A percentile compares a stretch with the other conserved stretches of the same genome.
Conservation (phyloP, 2,888 invertebrate species). For the Parascotia fuliginaria region DNA sequence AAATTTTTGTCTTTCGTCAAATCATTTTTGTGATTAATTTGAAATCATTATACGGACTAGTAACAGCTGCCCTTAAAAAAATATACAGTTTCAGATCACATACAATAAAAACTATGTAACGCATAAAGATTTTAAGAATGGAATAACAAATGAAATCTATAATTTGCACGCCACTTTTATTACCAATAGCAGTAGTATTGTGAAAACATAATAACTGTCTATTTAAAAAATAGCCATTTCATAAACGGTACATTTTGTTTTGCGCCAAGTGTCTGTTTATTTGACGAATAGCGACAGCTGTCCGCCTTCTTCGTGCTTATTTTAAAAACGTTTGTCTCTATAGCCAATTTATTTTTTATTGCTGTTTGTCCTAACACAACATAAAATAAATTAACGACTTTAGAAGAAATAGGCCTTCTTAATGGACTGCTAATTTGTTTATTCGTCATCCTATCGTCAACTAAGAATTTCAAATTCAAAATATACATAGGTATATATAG, state of each 20-base stretch:
- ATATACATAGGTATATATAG: too few species aligned
- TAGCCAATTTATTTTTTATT: not conserved
- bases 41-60: too few species aligned
- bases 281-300: conserved; percentile 16
- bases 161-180: conserved; percentile 8
- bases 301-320: conserved; percentile 12
- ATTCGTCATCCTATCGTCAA: too few species aligned
- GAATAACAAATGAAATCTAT: not conserved
- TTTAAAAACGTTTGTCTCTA: not conserved
- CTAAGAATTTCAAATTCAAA: too few species aligned
- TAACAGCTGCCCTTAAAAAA: too few species aligned
- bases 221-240: not conserved
- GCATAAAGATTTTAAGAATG: not conserved
- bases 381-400: too few species aligned
- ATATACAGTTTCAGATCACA: too few species aligned
- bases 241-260: conserved; percentile 11
- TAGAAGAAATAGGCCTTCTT: too few species aligned
- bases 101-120: too few species aligned
- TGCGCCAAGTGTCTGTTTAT: conserved; percentile 11
- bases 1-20: too few species aligned
- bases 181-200: not conserved
- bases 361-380: conserved; percentile 13
- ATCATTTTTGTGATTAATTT: too few species aligned
- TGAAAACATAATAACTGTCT: not conserved
- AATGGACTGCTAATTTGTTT: too few species aligned